Evolutionary conservation across 2,113 vertebrate genomes (phyloP), one percentile per base, ranked within the genome.

Genomic region (Ariopsis seemanni): DNA sequence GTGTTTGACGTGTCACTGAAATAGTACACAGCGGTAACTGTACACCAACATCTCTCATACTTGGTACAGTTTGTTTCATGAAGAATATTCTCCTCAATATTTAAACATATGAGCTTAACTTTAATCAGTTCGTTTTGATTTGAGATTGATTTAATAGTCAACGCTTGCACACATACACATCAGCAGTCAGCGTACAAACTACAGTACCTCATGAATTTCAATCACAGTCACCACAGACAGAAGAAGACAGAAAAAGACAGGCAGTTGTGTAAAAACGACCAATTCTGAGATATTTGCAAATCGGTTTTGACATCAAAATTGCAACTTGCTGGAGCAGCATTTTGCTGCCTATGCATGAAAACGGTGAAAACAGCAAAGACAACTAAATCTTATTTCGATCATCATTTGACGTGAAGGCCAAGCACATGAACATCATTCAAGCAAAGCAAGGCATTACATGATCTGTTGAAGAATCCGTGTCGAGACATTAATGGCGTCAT

Each of bases 221-320:
- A 85, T 89, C 78, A 87, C 48, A 34, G 69, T 60, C 88, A 89
- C 63, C 72, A 15, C 62, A 90, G 77, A 83, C 60, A 71, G 80
- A 71, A 85, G 30, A 30, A 55, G 57, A 87, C 85, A 53, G 83
- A 79, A 84, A 50, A 69, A 18, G 71, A 72, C 48, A 25, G 71
- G 63, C 48, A 65, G 52, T 72, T n/a, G 0, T 11, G 10, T 9
- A 9, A 85, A 77, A 77, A 7, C 48, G 72, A 82, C 52, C 80
- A 69, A 71, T 6, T 86, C 65, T 67, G 75, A 50, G 42, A 82
- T 63, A 86, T 88, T 71, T 69, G 48, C 53, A 62, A 69, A 78
- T 67, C 52, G 77, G 83, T 72, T 86, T 71, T 85, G 55, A 53
- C 85, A 83, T 87, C 87, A 52, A 83, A 89, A 85, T 65, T 20